Conservation (phyloP, 2,888 invertebrate genomes). For the Allolobophora icterica region DNA sequence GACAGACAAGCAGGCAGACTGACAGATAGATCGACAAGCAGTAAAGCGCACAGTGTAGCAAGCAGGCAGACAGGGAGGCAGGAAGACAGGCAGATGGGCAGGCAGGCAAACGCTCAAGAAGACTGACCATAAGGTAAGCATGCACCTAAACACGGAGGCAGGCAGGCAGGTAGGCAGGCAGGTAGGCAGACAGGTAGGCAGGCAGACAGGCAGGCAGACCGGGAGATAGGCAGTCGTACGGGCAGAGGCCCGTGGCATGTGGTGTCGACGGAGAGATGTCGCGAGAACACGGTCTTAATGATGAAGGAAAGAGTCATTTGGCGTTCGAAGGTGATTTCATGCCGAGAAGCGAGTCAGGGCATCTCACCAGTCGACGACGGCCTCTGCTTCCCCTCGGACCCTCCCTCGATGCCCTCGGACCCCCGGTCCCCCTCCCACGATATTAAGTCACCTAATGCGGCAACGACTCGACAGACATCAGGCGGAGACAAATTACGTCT, state of each 20-base stretch:
- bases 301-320: conserved; percentile 17
- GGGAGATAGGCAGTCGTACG: not conserved
- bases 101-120: too few relatives aligned
- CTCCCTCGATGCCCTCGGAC: not conserved
- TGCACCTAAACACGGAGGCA: too few relatives aligned
- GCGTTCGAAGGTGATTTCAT: conserved; percentile 11
- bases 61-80: not conserved
- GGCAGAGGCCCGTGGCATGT: not conserved
- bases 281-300: not conserved
- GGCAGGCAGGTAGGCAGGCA: too few relatives aligned
- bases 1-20: not conserved
- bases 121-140: too few relatives aligned
- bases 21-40: not conserved
- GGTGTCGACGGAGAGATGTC: not conserved
- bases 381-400: not conserved
- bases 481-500: not conserved
- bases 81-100: not conserved
- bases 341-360: not conserved
- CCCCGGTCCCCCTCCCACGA: not conserved
- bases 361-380: not conserved
- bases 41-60: too few relatives aligned
- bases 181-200: too few relatives aligned
- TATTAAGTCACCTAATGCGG: conserved; percentile 23
- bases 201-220: not conserved
- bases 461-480: not conserved